Evolutionary conservation across 2,888 invertebrate genomes (phyloP), one percentile per base, ranked within the genome.

Genomic region (Nymphalis c-album): DNA sequence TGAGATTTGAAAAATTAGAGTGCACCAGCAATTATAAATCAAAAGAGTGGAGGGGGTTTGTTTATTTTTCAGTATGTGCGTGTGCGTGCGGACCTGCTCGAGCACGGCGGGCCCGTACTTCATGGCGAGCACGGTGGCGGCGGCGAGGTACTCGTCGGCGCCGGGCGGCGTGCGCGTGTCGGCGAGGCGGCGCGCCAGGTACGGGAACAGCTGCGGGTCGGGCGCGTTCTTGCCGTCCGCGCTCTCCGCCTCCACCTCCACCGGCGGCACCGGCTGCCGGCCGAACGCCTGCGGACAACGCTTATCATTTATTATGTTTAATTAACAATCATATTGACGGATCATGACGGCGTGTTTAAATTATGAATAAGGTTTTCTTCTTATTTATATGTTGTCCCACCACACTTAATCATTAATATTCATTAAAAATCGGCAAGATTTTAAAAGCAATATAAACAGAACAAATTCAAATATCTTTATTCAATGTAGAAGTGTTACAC

Each of bases 41-140:
- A 31, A 31, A 31, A 31, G 26, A 31, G 22, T 22, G 5, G 26
- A 31, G 26, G 7, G 10, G 8, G 35, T 10, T 10, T 1, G 8
- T 40, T 40, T 2, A 40, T 10, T 40, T 10, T 40, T 31, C 5
- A 0, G 35, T 1, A 2, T 10, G 4, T 13, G 40, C 2, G 35
- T 8, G 35, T 40, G 22, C 4, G 40, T 10, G 10, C 40, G 40
- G 13, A 90, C 91, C 88, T 90, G 90, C n/a, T 89, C 87, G 60
- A 92, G 80, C 74, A 95, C 94, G 71, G 94, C 94, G 68, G 96
- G 95, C 62, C 97, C 97, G 81, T 97, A 97, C 89, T 97, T 97
- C 82, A 97, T 94, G 71, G 96, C 96, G 74, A 97, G 93, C 95
- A 97, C 97, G 0, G 97, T 97, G 26, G 97, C 96, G 0, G 97